Conservation (phyloP, 1,140 invertebrate species). For the Brachionus sp. region DNA sequence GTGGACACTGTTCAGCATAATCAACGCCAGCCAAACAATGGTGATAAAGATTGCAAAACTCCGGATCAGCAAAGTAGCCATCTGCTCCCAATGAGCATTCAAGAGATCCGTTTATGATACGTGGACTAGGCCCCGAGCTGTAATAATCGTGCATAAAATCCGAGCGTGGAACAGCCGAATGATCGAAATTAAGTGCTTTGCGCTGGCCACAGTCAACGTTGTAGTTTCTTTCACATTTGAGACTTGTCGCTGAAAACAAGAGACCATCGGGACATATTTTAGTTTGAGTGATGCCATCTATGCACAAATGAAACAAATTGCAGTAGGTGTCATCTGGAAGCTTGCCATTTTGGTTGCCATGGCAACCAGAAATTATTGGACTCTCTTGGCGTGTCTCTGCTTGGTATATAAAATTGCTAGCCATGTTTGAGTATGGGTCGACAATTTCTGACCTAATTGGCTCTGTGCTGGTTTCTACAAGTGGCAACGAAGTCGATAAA, state of each 20-base stretch:
- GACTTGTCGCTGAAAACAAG: not conserved
- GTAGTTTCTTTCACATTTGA: slow-evolving; percentile 14
- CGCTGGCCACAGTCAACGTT: slow-evolving; percentile 25
- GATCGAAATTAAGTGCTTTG: not conserved
- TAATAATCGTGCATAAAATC: slow-evolving; percentile 23
- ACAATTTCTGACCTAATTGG: not conserved
- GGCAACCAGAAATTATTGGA: not conserved
- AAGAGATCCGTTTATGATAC: slow-evolving; percentile 24
- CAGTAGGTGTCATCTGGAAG: not conserved
- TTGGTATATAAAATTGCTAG: slow-evolving; percentile 1
- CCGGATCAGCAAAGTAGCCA: slow-evolving; percentile 40
- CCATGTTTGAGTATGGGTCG: not conserved
- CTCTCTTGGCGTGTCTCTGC: not conserved
- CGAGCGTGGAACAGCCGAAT: not conserved
- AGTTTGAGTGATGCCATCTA: not conserved
- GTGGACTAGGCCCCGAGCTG: not conserved
- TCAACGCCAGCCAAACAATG: slow-evolving; percentile 40
- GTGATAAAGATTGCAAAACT: slow-evolving; percentile 44
- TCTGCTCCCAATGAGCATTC: slow-evolving; percentile 25
- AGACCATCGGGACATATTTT: slow-evolving; percentile 19
- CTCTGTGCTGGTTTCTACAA: not conserved
- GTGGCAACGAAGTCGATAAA: not conserved
- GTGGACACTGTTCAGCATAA: slow-evolving; percentile 42
- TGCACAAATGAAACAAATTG: slow-evolving; percentile 34
- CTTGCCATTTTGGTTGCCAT: not conserved